Percentiles rank a stretch among this genome's conserved stretches.
Evolutionary conservation across 2,113 vertebrate genomes (phyloP).

Genomic region (Chinchilla lanigera): DNA sequence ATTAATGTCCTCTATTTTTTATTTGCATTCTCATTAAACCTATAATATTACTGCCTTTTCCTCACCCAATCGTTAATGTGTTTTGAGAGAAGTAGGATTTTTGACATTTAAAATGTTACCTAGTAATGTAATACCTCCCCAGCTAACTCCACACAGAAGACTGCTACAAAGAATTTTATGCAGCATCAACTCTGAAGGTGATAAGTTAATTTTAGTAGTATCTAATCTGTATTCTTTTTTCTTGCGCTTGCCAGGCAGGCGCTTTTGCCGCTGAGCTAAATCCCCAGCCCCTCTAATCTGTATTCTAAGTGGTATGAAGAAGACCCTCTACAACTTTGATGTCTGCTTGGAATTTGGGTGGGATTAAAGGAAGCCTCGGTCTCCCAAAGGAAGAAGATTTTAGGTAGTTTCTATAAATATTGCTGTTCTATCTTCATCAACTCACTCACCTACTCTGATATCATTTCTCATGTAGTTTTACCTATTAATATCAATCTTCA

Average conservation of each 20-base stretch:
- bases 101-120: background rate
- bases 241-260: no score
- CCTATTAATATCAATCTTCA: background rate
- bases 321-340: background rate
- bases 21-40: background rate
- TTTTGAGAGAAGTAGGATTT: slow-evolving; percentile 10
- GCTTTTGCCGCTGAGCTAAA: no score
- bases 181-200: background rate
- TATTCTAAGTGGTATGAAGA: background rate
- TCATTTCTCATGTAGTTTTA: background rate
- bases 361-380: background rate
- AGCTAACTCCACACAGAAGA: background rate
- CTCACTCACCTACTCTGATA: background rate
- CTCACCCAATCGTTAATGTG: background rate
- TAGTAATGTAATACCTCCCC: background rate
- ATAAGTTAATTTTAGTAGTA: background rate
- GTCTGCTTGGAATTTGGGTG: background rate
- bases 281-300: no score
- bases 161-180: background rate
- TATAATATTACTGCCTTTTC: background rate
- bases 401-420: background rate
- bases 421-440: background rate
- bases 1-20: background rate
- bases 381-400: background rate
- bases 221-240: slow-evolving; percentile 1